Evolutionary conservation across 2,797 vertebrate species (phyloP).

Genomic region (Malurus splendens): DNA sequence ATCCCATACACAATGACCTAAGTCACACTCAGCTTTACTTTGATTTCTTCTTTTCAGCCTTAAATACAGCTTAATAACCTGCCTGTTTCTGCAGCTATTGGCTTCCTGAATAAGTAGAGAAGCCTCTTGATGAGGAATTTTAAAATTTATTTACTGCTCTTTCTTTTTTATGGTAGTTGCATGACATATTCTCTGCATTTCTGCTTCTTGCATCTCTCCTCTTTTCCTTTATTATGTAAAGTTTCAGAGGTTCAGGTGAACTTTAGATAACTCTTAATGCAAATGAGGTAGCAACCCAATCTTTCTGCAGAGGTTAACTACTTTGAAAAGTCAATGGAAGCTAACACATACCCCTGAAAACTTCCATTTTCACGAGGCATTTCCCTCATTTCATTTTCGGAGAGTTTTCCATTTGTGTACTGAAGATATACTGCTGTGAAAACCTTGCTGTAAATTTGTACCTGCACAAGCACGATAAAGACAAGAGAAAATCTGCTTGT

Average conservation of each 20-base stretch:
- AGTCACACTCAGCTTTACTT: neutral
- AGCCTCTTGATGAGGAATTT: neutral
- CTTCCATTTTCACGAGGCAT: neutral
- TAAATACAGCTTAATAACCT: neutral
- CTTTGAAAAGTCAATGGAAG: neutral
- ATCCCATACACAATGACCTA: neutral
- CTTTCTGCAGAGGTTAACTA: neutral
- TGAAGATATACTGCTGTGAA: neutral
- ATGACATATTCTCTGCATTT: neutral
- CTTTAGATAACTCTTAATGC: neutral
- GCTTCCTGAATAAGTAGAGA: neutral
- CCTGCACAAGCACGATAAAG: neutral
- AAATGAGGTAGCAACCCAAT: neutral
- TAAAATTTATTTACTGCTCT: neutral
- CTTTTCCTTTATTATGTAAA: neutral
- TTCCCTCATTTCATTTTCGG: neutral
- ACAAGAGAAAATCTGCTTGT: neutral
- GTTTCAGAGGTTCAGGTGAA: neutral
- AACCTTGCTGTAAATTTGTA: neutral
- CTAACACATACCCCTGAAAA: neutral
- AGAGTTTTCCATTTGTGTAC: neutral
- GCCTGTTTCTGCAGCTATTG: neutral
- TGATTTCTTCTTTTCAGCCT: neutral
- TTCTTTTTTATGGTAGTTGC: neutral
- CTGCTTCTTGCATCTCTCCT: neutral